Base-by-base conservation (phyloP, 1,140 invertebrate genomes). In the Trachelipus rathkii region DNA sequence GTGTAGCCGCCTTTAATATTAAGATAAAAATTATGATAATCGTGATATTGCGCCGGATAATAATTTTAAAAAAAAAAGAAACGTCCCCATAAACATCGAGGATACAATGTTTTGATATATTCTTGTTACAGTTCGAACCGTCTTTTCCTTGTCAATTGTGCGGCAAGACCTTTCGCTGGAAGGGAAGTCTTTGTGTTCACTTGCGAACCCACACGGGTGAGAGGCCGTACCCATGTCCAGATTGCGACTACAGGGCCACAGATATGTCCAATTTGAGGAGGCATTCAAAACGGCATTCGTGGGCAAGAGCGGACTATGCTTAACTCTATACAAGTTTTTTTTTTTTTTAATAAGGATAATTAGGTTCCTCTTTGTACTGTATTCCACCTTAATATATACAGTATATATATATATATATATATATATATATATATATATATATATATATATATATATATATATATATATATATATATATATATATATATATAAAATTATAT, bases 171-270 rank as follows among this genome's bases (percentile, higher is more conserved):
- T 96, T 96, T 84, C 94, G 96, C 8, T 94, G 96, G 85, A 94
- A 84, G n/a, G 94, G 94, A 21, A 98, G 98, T 85, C 87, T 98
- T 0, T 88, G 96, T 10, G 89, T 96, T 4, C 96, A 98, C 82
- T 86, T 97, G 33, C 89, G 95, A 23, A 95, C 97, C 0, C 96
- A 98, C 84, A 98, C 96, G 0, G 95, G 96, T 0, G 96, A 98
- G 84, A 89, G 93, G 21, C 96, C 96, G 0, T 98, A 98, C 84
- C 90, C 90, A 10, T 98, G 96, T 85, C 90, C 95, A 70, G 87
- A 93, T 23, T 98, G 96, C 84, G 88, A 45, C 7, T 75, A 75
- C 73, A 60, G 73, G 19, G 73, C 73, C 6, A 60, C 50, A 15
- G 50, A 60, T 60, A 15, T 60, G 50, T 60, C 50, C 1, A 60